A percentile compares a stretch with the other conserved stretches of the same genome.
Conservation (phyloP, 1,140 invertebrate genomes). For the Charaxes varanes region DNA sequence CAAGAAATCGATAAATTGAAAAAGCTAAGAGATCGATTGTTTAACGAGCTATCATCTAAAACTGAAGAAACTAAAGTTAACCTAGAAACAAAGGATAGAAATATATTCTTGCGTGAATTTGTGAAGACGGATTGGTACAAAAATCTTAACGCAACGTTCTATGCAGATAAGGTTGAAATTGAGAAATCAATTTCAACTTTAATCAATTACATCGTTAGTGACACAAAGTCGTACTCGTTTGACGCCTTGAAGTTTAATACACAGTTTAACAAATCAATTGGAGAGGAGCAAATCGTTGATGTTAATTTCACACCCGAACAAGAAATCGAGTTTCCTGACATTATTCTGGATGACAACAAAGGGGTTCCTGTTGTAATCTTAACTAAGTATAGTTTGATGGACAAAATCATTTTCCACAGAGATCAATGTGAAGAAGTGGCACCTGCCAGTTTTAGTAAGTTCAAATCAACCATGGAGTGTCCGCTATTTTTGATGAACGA, state of each 20-base stretch:
- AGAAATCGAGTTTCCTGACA: slow-evolving; percentile 32
- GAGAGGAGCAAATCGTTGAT: slow-evolving; percentile 22
- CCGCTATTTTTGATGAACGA: slow-evolving; percentile 30
- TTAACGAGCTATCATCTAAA: slow-evolving; percentile 17
- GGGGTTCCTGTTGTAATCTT: slow-evolving; percentile 29
- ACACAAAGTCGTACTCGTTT: slow-evolving; percentile 26
- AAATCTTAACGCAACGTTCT: slow-evolving; percentile 9
- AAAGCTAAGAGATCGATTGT: slow-evolving; percentile 21
- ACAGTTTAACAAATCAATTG: slow-evolving; percentile 16
- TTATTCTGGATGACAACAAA: slow-evolving; percentile 30
- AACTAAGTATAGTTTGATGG: slow-evolving; percentile 21
- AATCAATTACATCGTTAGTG: slow-evolving; percentile 30
- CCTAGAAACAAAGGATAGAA: slow-evolving; percentile 22
- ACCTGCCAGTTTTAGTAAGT: slow-evolving; percentile 31
- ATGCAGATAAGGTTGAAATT: slow-evolving; percentile 20
- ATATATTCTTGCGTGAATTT: slow-evolving; percentile 20
- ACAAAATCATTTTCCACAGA: slow-evolving; percentile 31
- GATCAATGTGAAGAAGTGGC: slow-evolving; percentile 4
- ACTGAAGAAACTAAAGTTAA: slow-evolving; percentile 3
- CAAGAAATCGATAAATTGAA: slow-evolving; percentile 29
- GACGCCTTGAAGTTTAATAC: slow-evolving; percentile 27
- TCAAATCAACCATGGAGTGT: slow-evolving; percentile 31
- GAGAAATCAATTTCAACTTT: slow-evolving; percentile 29
- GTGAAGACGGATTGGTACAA: slow-evolving; percentile 25
- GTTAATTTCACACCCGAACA: slow-evolving; percentile 26